Evolutionary conservation across 2,888 invertebrate genomes (phyloP), one percentile per base, ranked within the genome.

Genomic region (Aphodius sticticus): DNA sequence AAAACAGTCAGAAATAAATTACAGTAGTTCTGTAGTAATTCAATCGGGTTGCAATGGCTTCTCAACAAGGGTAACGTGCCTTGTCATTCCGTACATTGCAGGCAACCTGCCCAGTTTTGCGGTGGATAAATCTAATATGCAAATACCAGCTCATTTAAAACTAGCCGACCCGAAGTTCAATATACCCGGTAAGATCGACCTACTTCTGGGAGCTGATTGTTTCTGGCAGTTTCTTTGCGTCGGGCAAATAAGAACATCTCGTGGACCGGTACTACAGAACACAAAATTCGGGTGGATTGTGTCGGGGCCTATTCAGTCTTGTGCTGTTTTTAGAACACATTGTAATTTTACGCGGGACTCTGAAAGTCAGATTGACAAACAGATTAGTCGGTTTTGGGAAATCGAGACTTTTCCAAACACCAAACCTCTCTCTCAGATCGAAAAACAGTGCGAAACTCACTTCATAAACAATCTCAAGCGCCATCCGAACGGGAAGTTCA

Each of bases 31-130:
- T 9, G 72, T 80, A 69, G 26, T 35, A 69, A 69, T 82, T 35
- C 78, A 80, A 71, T 79, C 81, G 9, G 70, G 70, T 26, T 72
- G 71, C 14, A 81, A 77, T 69, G 70, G 53, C 7, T 83, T 77
- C 76, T 36, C 72, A 9, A 53, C 16, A 16, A 79, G 69, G n/a
- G 16, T 80, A 12, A 69, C 38, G 35, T 80, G 80, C 36, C 69
- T 82, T 1, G 76, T 80, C 16, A 76, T 80, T 26, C 70, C 78
- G 26, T 16, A 36, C 12, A 35, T 77, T 35, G 35, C 69, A 16
- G 36, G 53, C 16, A 9, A 36, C 69, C 6, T 78, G 36, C 74
- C 72, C 14, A 74, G 72, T 69, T 15, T 74, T 38, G 16, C 26
- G 6, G n/a, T 74, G 9, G 36, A 78, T 12, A 7, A 14, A 15